phyloP scores from a whole-genome alignment of 1,140 invertebrate genomes.

The Lethrus apterus region DNA sequence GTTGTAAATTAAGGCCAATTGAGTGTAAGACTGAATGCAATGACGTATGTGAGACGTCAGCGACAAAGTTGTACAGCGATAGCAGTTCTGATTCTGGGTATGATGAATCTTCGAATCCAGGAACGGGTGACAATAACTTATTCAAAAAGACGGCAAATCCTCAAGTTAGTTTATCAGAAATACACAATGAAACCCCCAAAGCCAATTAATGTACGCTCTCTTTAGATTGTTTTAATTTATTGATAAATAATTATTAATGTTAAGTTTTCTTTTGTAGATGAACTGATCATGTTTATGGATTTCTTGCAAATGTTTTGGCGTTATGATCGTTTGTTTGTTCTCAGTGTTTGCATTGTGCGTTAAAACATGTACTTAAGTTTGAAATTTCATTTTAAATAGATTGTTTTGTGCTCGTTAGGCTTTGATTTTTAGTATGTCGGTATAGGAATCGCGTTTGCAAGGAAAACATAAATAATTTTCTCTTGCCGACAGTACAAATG shows the following conservation, averaged over 20 bases:
- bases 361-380: too few relatives aligned
- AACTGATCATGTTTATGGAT: constrained; percentile 21
- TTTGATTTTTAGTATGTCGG: constrained; percentile 17
- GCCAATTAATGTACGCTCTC: constrained; percentile 33
- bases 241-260: constrained; percentile 25
- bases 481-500: constrained; percentile 32
- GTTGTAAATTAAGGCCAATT: constrained; percentile 23
- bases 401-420: constrained; percentile 1
- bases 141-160: constrained; percentile 19
- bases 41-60: constrained; percentile 23
- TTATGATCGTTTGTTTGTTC: constrained; percentile 2
- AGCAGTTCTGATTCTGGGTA: constrained; percentile 57
- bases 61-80: constrained; percentile 45
- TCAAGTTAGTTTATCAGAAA: constrained; percentile 28
- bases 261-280: constrained; percentile 21
- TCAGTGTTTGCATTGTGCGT: too few relatives aligned
- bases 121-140: constrained; percentile 22
- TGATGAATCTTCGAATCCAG: constrained; percentile 54
- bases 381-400: too few relatives aligned
- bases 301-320: constrained; percentile 19
- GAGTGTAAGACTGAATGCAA: constrained; percentile 24
- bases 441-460: constrained; percentile 14
- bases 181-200: constrained; percentile 20
- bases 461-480: constrained; percentile 25
- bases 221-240: constrained; percentile 37